Evolutionary conservation across 1,140 invertebrate species (phyloP).

Genomic region (Eriosoma lanigerum): DNA sequence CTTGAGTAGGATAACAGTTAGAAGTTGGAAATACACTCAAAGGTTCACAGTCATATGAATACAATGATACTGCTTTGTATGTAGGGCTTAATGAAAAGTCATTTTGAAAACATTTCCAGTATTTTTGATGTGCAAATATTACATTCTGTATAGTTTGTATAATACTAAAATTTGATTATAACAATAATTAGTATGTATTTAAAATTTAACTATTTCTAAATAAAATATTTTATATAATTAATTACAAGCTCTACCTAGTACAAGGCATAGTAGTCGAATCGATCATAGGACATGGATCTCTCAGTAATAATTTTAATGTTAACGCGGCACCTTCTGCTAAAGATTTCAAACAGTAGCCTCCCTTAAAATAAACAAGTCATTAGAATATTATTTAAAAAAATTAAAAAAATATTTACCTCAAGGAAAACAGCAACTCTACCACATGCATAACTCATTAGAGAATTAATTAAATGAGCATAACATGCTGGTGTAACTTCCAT

Average conservation of each 20-base stretch:
- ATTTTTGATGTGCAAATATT: constrained; percentile 73
- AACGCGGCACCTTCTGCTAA: constrained; percentile 85
- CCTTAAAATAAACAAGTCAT: constrained; percentile 61
- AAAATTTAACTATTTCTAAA: not conserved
- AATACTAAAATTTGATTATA: constrained; percentile 63
- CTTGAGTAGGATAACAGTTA: constrained; percentile 36
- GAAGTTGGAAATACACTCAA: constrained; percentile 20
- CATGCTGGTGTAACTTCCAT: constrained; percentile 87
- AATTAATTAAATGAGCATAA: constrained; percentile 80
- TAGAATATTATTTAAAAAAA: not conserved
- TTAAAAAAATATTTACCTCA: constrained; percentile 63
- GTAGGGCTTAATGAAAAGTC: not conserved
- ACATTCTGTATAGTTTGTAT: constrained; percentile 77
- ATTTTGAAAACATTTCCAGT: constrained; percentile 82
- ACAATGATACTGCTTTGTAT: constrained; percentile 25
- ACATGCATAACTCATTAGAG: constrained; percentile 72
- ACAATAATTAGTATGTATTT: not conserved
- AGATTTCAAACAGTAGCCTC: constrained; percentile 90
- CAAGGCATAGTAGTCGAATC: constrained; percentile 62
- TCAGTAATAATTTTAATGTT: constrained; percentile 82
- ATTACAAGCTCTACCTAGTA: constrained; percentile 59
- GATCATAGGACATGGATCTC: constrained; percentile 77
- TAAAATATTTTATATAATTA: not conserved
- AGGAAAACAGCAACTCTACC: constrained; percentile 80
- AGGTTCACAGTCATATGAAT: constrained; percentile 42